A percentile compares a stretch with the other conserved stretches of the same genome.
phyloP scores from a whole-genome alignment of 1,140 invertebrate genomes.

The Stegodyphus mimosarum region DNA sequence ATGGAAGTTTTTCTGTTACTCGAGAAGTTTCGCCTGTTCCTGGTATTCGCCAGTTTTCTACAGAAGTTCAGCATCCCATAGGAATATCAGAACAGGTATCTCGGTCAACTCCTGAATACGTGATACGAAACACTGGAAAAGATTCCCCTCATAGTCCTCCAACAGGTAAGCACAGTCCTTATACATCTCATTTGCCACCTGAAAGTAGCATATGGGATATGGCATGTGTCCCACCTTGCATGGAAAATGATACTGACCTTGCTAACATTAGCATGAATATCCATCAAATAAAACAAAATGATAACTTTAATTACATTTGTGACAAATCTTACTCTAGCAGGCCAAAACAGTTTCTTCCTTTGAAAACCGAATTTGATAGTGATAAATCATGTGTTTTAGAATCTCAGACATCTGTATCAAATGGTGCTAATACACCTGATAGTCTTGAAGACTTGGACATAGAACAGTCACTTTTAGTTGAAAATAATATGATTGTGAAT shows the following conservation, averaged over 20 bases:
- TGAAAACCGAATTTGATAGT: constrained; percentile 17
- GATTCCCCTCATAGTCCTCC: constrained; percentile 9
- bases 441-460: constrained; percentile 38
- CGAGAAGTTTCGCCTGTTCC: constrained; percentile 31
- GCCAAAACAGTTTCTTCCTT: constrained; percentile 15
- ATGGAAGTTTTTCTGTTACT: background rate
- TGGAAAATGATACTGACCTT: constrained; percentile 42
- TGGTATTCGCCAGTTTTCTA: constrained; percentile 52
- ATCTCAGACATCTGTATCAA: constrained; percentile 4
- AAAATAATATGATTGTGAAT: background rate
- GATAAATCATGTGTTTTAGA: background rate
- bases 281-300: constrained; percentile 1
- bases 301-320: background rate
- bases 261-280: constrained; percentile 39
- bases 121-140: constrained; percentile 15
- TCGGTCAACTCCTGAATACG: constrained; percentile 24
- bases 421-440: constrained; percentile 55
- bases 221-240: constrained; percentile 39
- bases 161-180: constrained; percentile 48
- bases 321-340: background rate
- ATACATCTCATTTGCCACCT: constrained; percentile 25
- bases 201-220: constrained; percentile 47
- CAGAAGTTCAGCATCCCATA: constrained; percentile 45
- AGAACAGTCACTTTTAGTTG: background rate
- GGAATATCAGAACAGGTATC: constrained; percentile 8